Evolutionary conservation across 2,888 invertebrate species (phyloP).

Genomic region (Teleiodes luculella): DNA sequence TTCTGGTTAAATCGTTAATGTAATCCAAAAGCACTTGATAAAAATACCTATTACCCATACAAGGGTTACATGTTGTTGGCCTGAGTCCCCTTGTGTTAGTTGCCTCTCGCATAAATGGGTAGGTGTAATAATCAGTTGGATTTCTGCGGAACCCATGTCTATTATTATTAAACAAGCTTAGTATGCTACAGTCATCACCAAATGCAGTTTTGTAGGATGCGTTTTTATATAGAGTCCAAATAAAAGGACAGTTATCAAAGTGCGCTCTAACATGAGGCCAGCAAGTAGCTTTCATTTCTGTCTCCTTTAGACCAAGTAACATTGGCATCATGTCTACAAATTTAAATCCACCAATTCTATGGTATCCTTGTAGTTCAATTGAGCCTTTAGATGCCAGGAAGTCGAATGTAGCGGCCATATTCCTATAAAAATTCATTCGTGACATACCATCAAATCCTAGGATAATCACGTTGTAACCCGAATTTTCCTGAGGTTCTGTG

Average conservation of each 20-base stretch:
- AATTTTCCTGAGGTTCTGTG: slow-evolving; percentile 31
- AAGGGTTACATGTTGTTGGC: slow-evolving; percentile 81
- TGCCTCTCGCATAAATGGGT: slow-evolving; percentile 84
- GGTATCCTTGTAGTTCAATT: slow-evolving; percentile 91
- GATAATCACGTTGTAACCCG: slow-evolving; percentile 83
- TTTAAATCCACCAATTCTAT: slow-evolving; percentile 96
- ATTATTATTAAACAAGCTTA: slow-evolving; percentile 89
- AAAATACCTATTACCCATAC: slow-evolving; percentile 83
- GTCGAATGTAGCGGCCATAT: slow-evolving; percentile 85
- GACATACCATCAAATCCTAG: slow-evolving; percentile 93
- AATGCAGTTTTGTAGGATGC: slow-evolving; percentile 87
- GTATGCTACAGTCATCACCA: slow-evolving; percentile 88
- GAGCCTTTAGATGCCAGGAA: slow-evolving; percentile 81
- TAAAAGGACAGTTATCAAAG: slow-evolving; percentile 89
- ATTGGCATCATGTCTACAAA: slow-evolving; percentile 93
- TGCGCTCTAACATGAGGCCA: slow-evolving; percentile 76
- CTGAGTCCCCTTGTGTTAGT: slow-evolving; percentile 81
- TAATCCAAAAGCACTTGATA: slow-evolving; percentile 86
- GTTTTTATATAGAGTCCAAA: slow-evolving; percentile 89
- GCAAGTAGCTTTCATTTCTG: slow-evolving; percentile 82
- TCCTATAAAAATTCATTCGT: slow-evolving; percentile 89
- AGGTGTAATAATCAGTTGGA: slow-evolving; percentile 91
- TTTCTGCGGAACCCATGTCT: slow-evolving; percentile 86
- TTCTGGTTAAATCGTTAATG: slow-evolving; percentile 79
- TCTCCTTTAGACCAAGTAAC: slow-evolving; percentile 83